phyloP scores from a whole-genome alignment of 2,888 invertebrate species.

The Callosobruchus maculatus region DNA sequence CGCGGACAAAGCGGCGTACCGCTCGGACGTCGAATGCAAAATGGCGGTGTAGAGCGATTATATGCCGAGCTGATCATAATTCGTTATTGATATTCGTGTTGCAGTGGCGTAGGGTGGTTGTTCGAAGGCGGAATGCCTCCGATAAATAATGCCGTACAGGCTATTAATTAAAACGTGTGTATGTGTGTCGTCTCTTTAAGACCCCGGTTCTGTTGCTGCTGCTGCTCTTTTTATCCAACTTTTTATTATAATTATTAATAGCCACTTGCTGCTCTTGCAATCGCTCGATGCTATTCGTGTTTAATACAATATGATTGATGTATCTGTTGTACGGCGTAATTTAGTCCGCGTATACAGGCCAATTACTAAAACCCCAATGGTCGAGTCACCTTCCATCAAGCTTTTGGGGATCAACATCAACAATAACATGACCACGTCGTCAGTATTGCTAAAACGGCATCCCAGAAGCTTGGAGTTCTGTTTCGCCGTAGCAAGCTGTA shows the following conservation, averaged over 20 bases:
- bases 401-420: too few relatives aligned
- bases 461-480: too few relatives aligned
- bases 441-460: too few relatives aligned
- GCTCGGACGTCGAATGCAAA: conserved; percentile 39
- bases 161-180: background rate
- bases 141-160: background rate
- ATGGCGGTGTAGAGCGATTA: conserved; percentile 44
- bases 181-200: background rate
- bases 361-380: too few relatives aligned
- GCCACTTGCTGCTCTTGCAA: background rate
- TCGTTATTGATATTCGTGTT: conserved; percentile 43
- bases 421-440: too few relatives aligned
- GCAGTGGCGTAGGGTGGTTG: conserved; percentile 3
- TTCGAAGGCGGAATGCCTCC: background rate
- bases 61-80: conserved; percentile 43
- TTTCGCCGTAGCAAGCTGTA: too few relatives aligned
- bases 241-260: background rate
- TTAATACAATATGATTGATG: background rate
- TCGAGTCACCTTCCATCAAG: too few relatives aligned
- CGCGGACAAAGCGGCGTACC: conserved; percentile 45
- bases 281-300: background rate
- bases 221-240: background rate
- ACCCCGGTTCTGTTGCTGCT: background rate
- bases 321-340: background rate
- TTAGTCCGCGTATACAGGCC: background rate